Evolutionary conservation across 2,888 invertebrate species (phyloP), one percentile per base, ranked within the genome.

Genomic region (Phymatocera aterrima): DNA sequence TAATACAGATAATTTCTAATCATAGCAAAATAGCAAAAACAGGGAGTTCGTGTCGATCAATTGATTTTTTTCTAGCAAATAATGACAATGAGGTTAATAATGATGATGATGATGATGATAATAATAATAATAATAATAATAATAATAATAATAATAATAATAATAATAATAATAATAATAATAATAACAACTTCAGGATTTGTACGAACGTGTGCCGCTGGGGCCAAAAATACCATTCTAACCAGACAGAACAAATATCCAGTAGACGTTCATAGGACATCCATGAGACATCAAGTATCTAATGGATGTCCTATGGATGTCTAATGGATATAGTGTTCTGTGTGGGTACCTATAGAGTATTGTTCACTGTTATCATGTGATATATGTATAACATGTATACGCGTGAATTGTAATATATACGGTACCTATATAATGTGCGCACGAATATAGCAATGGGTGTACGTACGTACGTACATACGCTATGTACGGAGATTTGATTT

Each of bases 151-250:
- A 65, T 65, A 40, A 65, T 18, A 31, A 70, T 54, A 54, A 54
- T 74, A 28, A 57, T 46, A 46, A 77, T 65, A 21, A 31, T 64
- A 34, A 60, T 60, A 24, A 68, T 70, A 48, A 68, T 51, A 54
- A 78, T 78, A 77, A 80, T 72, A 83, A 81, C 79, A 82, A 83
- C 81, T 68, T 84, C 81, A 77, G 81, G 81, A 82, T 85, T 86
- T 86, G 85, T 85, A 85, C 85, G 84, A 84, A 84, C 84, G 81
- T 81, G 81, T 82, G 84, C 83, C 83, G 80, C 82, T 83, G 81
- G 80, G 83, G 83, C 82, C 80, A 64, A 82, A 84, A 65, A 79
- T 78, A 78, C 78, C 77, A 43, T 77, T 79, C 79, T 77, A 79
- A 37, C 77, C 79, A 79, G 57, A 40, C 40, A 40, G 31, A 34